phyloP scores from a whole-genome alignment of 2,797 vertebrate species.

The Jordanella pulchra region DNA sequence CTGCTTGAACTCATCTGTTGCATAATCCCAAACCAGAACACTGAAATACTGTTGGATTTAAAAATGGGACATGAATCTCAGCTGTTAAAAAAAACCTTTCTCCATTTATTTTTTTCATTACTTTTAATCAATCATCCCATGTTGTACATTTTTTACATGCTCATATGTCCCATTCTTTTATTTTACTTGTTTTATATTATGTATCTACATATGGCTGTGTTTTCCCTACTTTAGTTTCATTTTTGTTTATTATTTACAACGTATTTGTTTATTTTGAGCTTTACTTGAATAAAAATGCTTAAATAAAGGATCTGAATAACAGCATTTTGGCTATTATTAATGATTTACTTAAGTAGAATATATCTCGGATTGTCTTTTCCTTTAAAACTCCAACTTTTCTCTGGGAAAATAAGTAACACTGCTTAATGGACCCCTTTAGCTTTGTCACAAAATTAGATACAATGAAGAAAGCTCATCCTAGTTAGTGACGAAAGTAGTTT shows the following conservation, averaged over 20 bases:
- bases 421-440: conserved; percentile 37
- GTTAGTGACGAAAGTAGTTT: conserved; percentile 39
- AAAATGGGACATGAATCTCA: neutral
- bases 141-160: neutral
- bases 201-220: neutral
- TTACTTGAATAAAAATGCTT: neutral
- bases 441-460: conserved; percentile 40
- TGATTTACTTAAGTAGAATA: conserved; percentile 18
- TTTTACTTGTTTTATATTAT: neutral
- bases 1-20: too few relatives aligned
- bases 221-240: too few relatives aligned
- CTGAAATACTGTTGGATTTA: neutral
- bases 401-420: conserved; percentile 30
- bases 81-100: neutral
- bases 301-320: neutral
- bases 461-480: conserved; percentile 29
- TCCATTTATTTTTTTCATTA: neutral
- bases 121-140: neutral
- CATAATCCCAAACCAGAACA: too few relatives aligned
- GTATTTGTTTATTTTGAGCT: neutral
- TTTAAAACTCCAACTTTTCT: neutral
- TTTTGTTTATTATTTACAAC: neutral
- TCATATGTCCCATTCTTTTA: neutral
- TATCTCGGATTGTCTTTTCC: conserved; percentile 6
- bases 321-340: conserved; percentile 8